Evolutionary conservation across 2,888 invertebrate species (phyloP).

Genomic region (Orthonevra nobilis): DNA sequence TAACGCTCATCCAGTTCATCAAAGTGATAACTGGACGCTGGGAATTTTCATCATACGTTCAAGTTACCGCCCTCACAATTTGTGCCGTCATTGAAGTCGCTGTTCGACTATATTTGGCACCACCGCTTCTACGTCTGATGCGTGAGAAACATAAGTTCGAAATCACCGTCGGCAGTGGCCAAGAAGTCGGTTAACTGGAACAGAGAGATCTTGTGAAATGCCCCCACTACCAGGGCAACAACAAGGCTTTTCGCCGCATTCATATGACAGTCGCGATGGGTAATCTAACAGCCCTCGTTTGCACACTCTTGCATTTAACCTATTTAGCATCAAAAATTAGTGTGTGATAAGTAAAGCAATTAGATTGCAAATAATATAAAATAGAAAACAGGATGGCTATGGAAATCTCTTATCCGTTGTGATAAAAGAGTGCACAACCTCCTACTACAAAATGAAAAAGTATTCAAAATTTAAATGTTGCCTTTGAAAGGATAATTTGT

Average conservation of each 20-base stretch:
- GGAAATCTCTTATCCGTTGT: no score
- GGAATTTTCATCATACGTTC: conserved; percentile 81
- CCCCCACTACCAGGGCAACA: conserved; percentile 88
- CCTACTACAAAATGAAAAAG: no score
- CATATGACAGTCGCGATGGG: conserved; percentile 91
- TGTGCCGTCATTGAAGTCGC: conserved; percentile 85
- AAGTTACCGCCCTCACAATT: conserved; percentile 79
- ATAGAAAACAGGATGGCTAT: no score
- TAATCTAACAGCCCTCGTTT: conserved; percentile 86
- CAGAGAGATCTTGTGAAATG: conserved; percentile 87
- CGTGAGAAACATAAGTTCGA: conserved; percentile 88
- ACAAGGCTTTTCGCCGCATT: conserved; percentile 87
- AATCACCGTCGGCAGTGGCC: conserved; percentile 87
- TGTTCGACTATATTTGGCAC: conserved; percentile 88
- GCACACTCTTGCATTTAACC: conserved; percentile 85
- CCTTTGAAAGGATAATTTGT: no score
- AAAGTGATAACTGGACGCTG: conserved; percentile 81
- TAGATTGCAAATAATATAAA: no score
- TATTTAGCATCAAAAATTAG: conserved; percentile 83
- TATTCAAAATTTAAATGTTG: no score
- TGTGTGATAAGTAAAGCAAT: conserved; percentile 45
- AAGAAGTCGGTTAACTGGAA: conserved; percentile 88
- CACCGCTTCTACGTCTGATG: conserved; percentile 87
- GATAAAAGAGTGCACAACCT: no score
- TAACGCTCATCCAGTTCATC: conserved; percentile 85